A percentile compares a stretch with the other conserved stretches of the same genome.
These are phyloP conservation scores for Malurus alboscapulatus DNA, from an alignment of 2,113 vertebrate species.

Conservation along the genomic window DNA sequence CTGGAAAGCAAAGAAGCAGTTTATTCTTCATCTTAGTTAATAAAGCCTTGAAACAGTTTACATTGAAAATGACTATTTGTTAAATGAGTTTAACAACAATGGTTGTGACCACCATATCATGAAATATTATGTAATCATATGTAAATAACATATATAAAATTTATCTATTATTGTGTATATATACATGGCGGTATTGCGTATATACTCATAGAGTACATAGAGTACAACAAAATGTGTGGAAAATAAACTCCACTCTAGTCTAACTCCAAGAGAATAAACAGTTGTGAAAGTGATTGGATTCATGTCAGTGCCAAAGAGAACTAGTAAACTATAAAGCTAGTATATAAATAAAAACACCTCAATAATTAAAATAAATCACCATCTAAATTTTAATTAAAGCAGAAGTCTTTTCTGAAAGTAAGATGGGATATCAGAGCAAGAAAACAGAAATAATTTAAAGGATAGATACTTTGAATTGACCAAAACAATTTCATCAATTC, in stretches of 20 bases:
- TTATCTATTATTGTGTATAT: not conserved
- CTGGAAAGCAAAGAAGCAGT: slow-evolving; percentile 63
- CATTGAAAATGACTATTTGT: not conserved
- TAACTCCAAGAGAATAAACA: not conserved
- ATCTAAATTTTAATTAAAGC: not conserved
- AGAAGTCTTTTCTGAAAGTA: not conserved
- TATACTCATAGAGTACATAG: not conserved
- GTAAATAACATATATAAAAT: not conserved
- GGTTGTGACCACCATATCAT: not conserved
- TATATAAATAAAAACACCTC: not conserved
- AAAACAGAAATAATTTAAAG: not conserved
- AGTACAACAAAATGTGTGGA: not conserved
- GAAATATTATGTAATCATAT: not conserved
- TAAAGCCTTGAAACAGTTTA: not conserved
- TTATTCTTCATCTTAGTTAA: not conserved
- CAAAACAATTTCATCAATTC: not conserved
- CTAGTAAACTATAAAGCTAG: not conserved
- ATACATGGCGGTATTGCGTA: not conserved
- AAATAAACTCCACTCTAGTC: not conserved
- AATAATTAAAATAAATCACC: not conserved
- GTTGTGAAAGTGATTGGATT: not conserved
- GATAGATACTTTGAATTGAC: not conserved
- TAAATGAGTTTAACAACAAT: not conserved
- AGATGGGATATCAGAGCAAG: not conserved
- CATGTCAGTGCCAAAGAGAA: not conserved